A percentile compares a stretch with the other conserved stretches of the same genome.
phyloP scores from a whole-genome alignment of 2,797 vertebrate species.

The Varecia variegata region DNA sequence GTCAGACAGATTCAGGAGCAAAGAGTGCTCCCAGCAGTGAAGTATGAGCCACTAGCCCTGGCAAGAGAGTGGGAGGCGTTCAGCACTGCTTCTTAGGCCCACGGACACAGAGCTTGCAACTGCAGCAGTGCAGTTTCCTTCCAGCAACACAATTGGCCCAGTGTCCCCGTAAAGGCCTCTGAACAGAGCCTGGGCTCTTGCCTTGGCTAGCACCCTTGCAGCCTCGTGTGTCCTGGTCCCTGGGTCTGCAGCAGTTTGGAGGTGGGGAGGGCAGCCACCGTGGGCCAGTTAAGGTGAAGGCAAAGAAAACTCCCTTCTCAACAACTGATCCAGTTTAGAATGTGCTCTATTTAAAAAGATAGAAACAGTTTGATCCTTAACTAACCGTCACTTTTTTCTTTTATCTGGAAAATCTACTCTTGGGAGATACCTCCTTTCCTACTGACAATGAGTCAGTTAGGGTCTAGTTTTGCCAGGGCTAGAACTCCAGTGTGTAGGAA shows the following conservation, averaged over 20 bases:
- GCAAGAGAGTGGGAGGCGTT: neutral
- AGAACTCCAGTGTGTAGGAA: too few relatives aligned
- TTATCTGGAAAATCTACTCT: neutral
- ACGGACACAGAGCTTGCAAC: accelerated
- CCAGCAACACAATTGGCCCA: neutral
- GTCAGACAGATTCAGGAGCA: neutral
- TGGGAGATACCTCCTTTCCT: too few relatives aligned
- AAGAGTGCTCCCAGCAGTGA: neutral
- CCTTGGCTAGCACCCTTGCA: neutral
- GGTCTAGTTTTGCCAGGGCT: neutral
- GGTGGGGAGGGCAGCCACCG: too few relatives aligned
- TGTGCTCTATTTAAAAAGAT: neutral
- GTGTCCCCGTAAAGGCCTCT: neutral
- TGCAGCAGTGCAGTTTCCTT: neutral
- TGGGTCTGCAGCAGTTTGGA: neutral
- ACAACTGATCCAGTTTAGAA: neutral
- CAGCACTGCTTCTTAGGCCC: accelerated
- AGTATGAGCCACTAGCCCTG: neutral
- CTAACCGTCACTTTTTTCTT: neutral
- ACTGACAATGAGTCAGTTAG: neutral
- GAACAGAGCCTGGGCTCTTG: neutral
- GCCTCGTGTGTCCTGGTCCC: neutral
- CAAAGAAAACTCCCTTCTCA: neutral
- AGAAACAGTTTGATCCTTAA: neutral
- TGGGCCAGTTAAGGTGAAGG: neutral